Evolutionary conservation across 2,797 vertebrate species (phyloP).

Genomic region (Moxostoma hubbsi): DNA sequence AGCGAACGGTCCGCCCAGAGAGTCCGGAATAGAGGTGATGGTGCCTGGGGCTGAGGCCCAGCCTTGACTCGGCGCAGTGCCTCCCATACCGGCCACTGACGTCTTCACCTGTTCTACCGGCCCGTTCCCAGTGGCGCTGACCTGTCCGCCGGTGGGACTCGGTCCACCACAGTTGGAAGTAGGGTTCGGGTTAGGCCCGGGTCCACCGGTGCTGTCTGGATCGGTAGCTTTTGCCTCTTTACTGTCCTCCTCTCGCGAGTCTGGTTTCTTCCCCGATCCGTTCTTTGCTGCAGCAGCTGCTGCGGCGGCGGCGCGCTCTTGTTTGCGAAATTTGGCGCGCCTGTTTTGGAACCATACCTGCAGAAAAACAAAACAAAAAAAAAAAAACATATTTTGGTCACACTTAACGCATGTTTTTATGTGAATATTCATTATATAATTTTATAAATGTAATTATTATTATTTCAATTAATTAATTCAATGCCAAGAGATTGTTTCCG

Average conservation of each 20-base stretch:
- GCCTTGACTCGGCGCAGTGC: slow-evolving; percentile 85
- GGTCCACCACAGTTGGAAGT: slow-evolving; percentile 80
- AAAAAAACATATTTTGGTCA: too few species aligned
- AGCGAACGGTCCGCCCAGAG: slow-evolving; percentile 95
- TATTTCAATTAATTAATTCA: too few species aligned
- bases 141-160: slow-evolving; percentile 82
- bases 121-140: slow-evolving; percentile 78
- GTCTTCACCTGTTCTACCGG: slow-evolving; percentile 82
- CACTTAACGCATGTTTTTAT: too few species aligned
- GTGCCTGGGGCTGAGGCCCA: slow-evolving; percentile 92
- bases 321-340: slow-evolving; percentile 95
- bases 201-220: slow-evolving; percentile 95
- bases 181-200: slow-evolving; percentile 83
- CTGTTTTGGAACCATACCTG: slow-evolving; percentile 99
- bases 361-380: neutral
- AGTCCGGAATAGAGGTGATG: slow-evolving; percentile 96
- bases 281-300: slow-evolving; percentile 92
- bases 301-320: slow-evolving; percentile 92
- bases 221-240: slow-evolving; percentile 94
- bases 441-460: too few species aligned
- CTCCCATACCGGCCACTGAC: slow-evolving; percentile 82
- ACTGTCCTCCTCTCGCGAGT: slow-evolving; percentile 91
- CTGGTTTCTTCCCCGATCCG: slow-evolving; percentile 89
- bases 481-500: neutral
- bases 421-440: too few species aligned